These are phyloP conservation scores for Anticlea derivata DNA, from an alignment of 2,888 invertebrate species.

Conservation along the genomic window DNA sequence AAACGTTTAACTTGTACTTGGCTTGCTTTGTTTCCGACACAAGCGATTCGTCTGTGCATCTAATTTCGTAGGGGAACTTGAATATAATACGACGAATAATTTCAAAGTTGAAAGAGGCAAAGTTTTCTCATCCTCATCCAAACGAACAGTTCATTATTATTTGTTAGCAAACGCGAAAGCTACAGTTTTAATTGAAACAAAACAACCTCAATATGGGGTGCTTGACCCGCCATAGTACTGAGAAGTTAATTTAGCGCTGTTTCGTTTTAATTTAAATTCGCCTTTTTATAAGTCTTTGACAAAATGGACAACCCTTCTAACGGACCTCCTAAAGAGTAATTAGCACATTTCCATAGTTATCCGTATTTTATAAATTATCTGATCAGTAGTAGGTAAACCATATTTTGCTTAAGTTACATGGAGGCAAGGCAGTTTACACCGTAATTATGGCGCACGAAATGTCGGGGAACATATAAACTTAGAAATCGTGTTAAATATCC, in stretches of 20 bases:
- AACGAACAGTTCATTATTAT: conserved; percentile 72
- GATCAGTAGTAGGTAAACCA: too few species aligned
- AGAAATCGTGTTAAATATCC: too few species aligned
- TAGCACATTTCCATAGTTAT: too few species aligned
- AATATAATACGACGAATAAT: conserved; percentile 48
- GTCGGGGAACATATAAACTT: too few species aligned
- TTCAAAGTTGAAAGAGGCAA: conserved; percentile 52
- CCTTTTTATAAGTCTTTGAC: conserved; percentile 10
- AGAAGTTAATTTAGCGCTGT: conserved; percentile 49
- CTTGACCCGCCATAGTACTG: conserved; percentile 55
- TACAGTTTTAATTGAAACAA: conserved; percentile 70
- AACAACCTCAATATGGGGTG: conserved; percentile 62
- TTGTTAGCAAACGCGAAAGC: conserved; percentile 60
- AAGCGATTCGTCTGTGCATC: neutral
- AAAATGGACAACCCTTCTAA: conserved; percentile 10
- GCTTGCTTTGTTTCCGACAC: neutral
- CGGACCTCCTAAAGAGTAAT: neutral
- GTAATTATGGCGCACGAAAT: too few species aligned
- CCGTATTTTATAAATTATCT: too few species aligned
- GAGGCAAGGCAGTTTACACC: too few species aligned
- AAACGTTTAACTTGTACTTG: neutral
- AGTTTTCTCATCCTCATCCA: conserved; percentile 67
- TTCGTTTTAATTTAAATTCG: conserved; percentile 23
- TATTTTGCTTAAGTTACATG: too few species aligned
- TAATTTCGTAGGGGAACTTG: conserved; percentile 25